phyloP scores from a whole-genome alignment of 2,888 invertebrate species.

The Archips crataeganus region DNA sequence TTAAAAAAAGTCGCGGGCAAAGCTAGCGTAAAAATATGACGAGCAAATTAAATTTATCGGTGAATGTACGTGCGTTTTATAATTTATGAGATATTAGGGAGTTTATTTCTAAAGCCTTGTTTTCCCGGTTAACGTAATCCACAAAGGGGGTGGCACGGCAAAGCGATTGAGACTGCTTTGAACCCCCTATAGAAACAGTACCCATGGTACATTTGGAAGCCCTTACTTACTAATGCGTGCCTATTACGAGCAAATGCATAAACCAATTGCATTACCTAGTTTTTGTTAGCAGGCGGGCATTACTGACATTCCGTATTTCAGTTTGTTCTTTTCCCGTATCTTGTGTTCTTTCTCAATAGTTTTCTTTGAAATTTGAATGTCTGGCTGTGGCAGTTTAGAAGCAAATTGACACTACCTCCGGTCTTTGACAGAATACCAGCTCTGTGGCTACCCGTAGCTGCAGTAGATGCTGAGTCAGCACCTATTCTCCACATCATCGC shows the following conservation, averaged over 20 bases:
- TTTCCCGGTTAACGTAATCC: conserved; percentile 14
- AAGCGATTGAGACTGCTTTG: not conserved
- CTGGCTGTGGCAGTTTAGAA: too few species aligned
- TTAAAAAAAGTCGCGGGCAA: conserved; percentile 1
- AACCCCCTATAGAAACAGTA: not conserved
- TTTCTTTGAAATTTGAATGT: too few species aligned
- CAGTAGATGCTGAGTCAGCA: too few species aligned
- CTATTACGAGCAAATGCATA: not conserved
- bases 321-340: too few species aligned
- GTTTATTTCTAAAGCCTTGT: conserved; percentile 21
- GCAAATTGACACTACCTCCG: too few species aligned
- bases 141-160: not conserved
- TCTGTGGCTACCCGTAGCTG: too few species aligned
- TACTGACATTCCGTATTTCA: too few species aligned
- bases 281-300: not conserved
- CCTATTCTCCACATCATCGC: too few species aligned
- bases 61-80: conserved; percentile 51
- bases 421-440: too few species aligned
- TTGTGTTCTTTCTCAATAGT: too few species aligned
- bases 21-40: conserved; percentile 10
- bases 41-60: conserved; percentile 46
- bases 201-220: not conserved
- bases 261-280: not conserved
- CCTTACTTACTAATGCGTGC: not conserved
- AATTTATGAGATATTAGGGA: conserved; percentile 49